Evolutionary conservation across 2,113 vertebrate species (phyloP), one percentile per base, ranked within the genome.

Genomic region (Odocoileus hemionus): DNA sequence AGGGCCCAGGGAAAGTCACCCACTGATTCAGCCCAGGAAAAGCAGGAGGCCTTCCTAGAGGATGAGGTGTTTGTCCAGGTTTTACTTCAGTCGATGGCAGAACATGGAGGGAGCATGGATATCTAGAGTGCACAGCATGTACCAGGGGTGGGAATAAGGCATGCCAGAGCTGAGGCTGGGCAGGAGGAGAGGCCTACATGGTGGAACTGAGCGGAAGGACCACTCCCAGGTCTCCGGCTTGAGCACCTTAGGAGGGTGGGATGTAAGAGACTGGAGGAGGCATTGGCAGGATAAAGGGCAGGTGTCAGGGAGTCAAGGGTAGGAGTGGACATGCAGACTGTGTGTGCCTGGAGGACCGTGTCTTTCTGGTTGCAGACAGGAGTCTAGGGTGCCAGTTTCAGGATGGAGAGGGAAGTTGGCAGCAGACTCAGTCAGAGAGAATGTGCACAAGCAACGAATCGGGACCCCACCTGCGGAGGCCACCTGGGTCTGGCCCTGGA

Each of bases 301-400:
- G 50, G 28, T 13, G 54, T 64, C 11, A 6, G 28, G 11, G 25
- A 10, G 26, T 9, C 5, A 25, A 26, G 60, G 61, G 1, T 1
- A 3, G 57, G 36, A 33, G 25, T 4, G 76, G 57, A 10, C 57
- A 14, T 9, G 10, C 21, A 23, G 25, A 7, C 57, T 14, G 33
- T 39, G 57, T 19, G 15, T 23, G 21, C 3, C 45, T 7, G 0
- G 3, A 30, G 16, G 14, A 8, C 14, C 1, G 0, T 0, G 39
- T 50, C 14, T 64, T 70, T 25, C n/a, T 6, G 54, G 61, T 28
- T 61, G 52, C 78, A 26, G 55, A 70, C 11, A 43, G 39, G 84
- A 19, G 47, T 1, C 1, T 43, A 16, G 33, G 7, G 39, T 5
- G 5, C 13, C 50, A 82, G 30, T 5, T 25, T 57, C 36, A 2